These are phyloP conservation scores for Haemorhous mexicanus DNA, from an alignment of 2,113 vertebrate genomes.

Conservation along the genomic window DNA sequence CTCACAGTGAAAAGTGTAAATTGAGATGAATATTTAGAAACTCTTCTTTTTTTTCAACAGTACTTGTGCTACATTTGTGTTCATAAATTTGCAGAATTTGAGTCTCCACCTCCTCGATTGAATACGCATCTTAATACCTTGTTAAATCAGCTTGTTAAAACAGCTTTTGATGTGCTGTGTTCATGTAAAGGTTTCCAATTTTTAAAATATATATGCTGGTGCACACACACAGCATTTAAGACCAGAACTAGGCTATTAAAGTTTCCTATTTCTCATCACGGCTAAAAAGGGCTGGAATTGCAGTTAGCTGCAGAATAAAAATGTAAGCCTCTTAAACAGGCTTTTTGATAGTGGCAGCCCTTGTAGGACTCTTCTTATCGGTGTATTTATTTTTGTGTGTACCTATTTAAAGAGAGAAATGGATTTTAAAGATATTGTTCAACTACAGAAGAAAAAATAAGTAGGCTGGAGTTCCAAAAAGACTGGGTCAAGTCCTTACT, in stretches of 20 bases:
- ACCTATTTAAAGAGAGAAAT: conserved; percentile 4
- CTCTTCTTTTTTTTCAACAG: background rate
- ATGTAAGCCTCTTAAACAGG: background rate
- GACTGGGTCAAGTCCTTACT: background rate
- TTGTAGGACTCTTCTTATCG: background rate
- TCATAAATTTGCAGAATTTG: background rate
- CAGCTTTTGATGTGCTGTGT: conserved; percentile 4
- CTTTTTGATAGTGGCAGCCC: background rate
- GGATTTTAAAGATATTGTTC: background rate
- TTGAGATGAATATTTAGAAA: background rate
- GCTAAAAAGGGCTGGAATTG: background rate
- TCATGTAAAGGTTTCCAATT: background rate
- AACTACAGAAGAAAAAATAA: background rate
- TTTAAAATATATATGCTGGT: background rate
- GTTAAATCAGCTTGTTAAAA: conserved; percentile 36
- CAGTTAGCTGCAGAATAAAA: conserved; percentile 9
- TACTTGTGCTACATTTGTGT: background rate
- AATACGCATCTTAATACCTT: background rate
- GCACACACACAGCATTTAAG: background rate
- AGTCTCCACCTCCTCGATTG: background rate
- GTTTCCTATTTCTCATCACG: background rate
- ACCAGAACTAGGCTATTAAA: background rate
- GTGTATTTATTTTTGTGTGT: background rate
- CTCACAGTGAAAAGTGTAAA: background rate
- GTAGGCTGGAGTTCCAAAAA: background rate